A percentile compares a stretch with the other conserved stretches of the same genome.
These are phyloP conservation scores for Andrena dorsata DNA, from an alignment of 2,888 invertebrate genomes.

Conservation along the genomic window DNA sequence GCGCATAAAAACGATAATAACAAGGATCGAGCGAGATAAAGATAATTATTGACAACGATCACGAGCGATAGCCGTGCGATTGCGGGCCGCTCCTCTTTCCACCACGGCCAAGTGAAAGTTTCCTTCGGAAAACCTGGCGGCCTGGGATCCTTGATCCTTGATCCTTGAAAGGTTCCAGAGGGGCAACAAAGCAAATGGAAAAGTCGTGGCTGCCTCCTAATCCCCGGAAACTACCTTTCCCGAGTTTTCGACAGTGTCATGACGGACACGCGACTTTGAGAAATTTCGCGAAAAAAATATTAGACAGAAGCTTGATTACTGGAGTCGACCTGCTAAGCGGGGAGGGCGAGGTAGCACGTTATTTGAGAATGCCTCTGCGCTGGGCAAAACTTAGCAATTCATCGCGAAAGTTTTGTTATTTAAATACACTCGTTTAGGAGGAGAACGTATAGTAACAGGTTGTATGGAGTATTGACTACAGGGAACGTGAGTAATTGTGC, in stretches of 20 bases:
- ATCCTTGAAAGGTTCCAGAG: slow-evolving; percentile 60
- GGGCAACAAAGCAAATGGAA: slow-evolving; percentile 55
- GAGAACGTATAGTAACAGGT: too few species aligned
- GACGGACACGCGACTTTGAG: not conserved
- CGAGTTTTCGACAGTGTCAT: not conserved
- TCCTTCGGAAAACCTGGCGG: slow-evolving; percentile 70
- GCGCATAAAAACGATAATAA: slow-evolving; percentile 48
- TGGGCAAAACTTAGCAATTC: too few species aligned
- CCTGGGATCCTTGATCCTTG: slow-evolving; percentile 77
- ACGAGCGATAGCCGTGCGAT: slow-evolving; percentile 18
- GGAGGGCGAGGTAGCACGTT: too few species aligned
- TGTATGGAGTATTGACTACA: too few species aligned
- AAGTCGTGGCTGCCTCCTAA: slow-evolving; percentile 34
- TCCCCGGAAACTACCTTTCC: not conserved
- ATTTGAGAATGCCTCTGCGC: too few species aligned
- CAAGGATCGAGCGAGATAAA: slow-evolving; percentile 53
- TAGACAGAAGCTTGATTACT: too few species aligned
- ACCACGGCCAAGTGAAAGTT: slow-evolving; percentile 71
- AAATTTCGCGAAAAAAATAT: not conserved
- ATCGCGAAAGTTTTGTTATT: too few species aligned
- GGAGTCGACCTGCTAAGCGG: too few species aligned
- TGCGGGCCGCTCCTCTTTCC: slow-evolving; percentile 51
- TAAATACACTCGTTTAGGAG: too few species aligned
- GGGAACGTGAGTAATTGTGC: too few species aligned
- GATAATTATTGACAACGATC: slow-evolving; percentile 58